Evolutionary conservation across 2,113 vertebrate genomes (phyloP).

Genomic region (Phalacrocorax pelagicus): DNA sequence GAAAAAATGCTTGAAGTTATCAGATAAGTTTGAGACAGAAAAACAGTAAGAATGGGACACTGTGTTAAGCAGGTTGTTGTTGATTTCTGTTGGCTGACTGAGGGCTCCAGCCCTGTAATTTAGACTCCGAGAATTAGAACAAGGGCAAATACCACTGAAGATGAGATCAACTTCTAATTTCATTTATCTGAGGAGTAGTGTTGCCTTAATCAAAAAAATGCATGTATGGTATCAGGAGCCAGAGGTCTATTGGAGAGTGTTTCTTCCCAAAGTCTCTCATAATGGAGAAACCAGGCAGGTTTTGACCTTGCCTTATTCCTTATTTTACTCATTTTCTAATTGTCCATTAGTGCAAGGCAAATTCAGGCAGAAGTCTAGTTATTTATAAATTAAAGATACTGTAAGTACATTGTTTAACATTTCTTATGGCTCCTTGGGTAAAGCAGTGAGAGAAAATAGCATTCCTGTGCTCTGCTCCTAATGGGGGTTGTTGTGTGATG

Average conservation of each 20-base stretch:
- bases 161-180: slow-evolving; percentile 39
- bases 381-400: neutral
- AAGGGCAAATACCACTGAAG: neutral
- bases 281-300: neutral
- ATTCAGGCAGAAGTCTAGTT: neutral
- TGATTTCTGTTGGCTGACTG: neutral
- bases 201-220: neutral
- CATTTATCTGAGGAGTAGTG: neutral
- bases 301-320: neutral
- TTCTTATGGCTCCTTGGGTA: neutral
- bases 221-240: neutral
- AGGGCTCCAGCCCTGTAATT: neutral
- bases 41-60: neutral
- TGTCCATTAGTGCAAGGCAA: neutral
- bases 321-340: neutral
- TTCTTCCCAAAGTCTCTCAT: neutral
- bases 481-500: slow-evolving; percentile 1
- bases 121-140: neutral
- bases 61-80: neutral
- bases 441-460: neutral
- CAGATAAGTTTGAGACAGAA: neutral
- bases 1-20: neutral
- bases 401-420: neutral
- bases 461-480: neutral
- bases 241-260: neutral